Percentiles rank a stretch among this genome's conserved stretches.
Evolutionary conservation across 2,113 vertebrate genomes (phyloP).

Genomic region (Forbesichthys papilliferus): DNA sequence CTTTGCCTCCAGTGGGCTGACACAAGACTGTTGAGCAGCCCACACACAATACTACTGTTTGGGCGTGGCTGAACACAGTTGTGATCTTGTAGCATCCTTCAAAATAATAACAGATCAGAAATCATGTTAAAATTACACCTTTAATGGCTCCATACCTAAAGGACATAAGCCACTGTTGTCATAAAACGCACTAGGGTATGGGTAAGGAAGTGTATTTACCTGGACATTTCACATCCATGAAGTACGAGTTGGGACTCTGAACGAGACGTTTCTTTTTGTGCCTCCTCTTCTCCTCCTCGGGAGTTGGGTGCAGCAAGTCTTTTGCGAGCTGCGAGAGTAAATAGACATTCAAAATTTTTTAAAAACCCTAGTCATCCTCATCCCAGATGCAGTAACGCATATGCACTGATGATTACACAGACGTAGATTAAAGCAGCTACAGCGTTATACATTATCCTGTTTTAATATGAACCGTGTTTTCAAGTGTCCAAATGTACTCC

Average conservation of each 20-base stretch:
- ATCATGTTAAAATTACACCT: not conserved
- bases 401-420: too few relatives aligned
- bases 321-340: slow-evolving; percentile 78
- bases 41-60: slow-evolving; percentile 82
- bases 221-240: slow-evolving; percentile 92
- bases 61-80: slow-evolving; percentile 83
- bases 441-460: too few relatives aligned
- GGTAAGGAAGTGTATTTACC: slow-evolving; percentile 56
- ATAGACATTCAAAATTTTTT: not conserved
- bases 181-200: not conserved
- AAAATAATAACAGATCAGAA: not conserved
- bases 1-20: slow-evolving; percentile 84
- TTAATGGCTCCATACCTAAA: not conserved
- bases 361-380: not conserved
- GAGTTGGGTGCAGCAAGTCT: slow-evolving; percentile 89
- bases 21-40: slow-evolving; percentile 82
- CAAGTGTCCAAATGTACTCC: too few relatives aligned
- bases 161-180: not conserved
- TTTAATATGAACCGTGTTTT: too few relatives aligned
- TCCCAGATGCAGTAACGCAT: too few relatives aligned
- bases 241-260: slow-evolving; percentile 91
- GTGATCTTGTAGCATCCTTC: slow-evolving; percentile 85
- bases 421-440: too few relatives aligned
- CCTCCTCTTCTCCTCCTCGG: slow-evolving; percentile 90
- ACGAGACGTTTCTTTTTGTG: slow-evolving; percentile 94